Evolutionary conservation across 35 echinoderm and acorn worm genomes (phyloP).

Genomic region (Ophioderma brevispina): DNA sequence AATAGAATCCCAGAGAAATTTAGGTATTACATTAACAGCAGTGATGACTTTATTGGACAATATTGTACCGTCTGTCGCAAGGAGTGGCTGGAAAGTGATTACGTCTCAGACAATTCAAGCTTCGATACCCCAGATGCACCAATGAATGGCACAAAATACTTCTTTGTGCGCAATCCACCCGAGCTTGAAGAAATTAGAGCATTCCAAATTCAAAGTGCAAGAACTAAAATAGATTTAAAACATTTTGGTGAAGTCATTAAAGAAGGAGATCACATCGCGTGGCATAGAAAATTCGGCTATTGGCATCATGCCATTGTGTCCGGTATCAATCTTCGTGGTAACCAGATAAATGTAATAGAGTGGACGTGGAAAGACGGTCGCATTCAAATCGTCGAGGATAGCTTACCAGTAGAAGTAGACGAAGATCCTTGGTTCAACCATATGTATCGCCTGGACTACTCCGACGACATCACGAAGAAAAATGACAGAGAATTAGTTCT

Average conservation of each 20-base stretch:
- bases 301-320: conserved; percentile 53
- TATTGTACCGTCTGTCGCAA: too few relatives aligned
- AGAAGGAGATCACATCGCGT: conserved; percentile 48
- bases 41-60: too few relatives aligned
- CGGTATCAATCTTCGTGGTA: not conserved
- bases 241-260: not conserved
- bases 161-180: too few relatives aligned
- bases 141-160: too few relatives aligned
- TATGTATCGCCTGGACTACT: conserved; percentile 26
- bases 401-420: not conserved
- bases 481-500: conserved; percentile 39
- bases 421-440: not conserved
- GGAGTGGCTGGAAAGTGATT: too few relatives aligned
- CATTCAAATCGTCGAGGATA: not conserved
- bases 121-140: too few relatives aligned
- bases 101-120: too few relatives aligned
- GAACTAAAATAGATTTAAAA: not conserved
- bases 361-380: not conserved
- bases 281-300: conserved; percentile 17
- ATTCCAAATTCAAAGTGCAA: not conserved
- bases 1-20: too few relatives aligned
- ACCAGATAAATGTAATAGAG: conserved; percentile 2
- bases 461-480: not conserved
- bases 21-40: too few relatives aligned
- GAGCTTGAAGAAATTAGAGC: not conserved